Evolutionary conservation across 2,888 invertebrate species (phyloP), one percentile per base, ranked within the genome.

Genomic region (Euzophera pinguis): DNA sequence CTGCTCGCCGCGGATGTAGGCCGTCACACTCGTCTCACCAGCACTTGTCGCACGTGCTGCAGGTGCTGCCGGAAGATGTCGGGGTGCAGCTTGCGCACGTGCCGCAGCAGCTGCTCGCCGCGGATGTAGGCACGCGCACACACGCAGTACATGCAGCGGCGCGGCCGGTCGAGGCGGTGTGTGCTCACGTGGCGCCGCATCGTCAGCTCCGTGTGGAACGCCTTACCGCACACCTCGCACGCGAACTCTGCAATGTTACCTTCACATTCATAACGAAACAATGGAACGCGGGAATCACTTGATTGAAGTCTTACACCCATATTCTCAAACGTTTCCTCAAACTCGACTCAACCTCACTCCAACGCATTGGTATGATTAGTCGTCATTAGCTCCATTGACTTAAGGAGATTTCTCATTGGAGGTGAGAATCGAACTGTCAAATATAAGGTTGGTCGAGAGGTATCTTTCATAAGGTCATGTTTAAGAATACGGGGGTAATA

Each of bases 61-160:
- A 87, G 77, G 13, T 86, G 84, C 35, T 73, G 67, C 38, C 58
- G 92, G 65, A 95, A 90, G 60, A 94, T 88, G 65, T 92, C 92
- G 12, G 93, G 85, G 81, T 96, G 95, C 63, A 92, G 92, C 51
- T 92, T 92, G 55, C 95, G 91, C 90, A 96, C 94, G 81, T 96
- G 96, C 4, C 95, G 91, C 76, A 95, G 91, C 17, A 95, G 90
- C 77, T 95, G 95, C 81, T 95, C 95, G 69, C 95, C 94, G 59
- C 95, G 92, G 63, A 95, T 95, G 81, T 95, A 95, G 1, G 95
- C 95, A 53, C 95, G 92, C 72, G 87, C 81, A 60, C 74, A 63
- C 70, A 86, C 82, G 81, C 95, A 95, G 79, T 95, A 94, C 72
- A 95, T 93, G 75, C 95, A 95, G 60, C 93, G 93, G 48, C 95